Base-by-base conservation (phyloP, 2,888 invertebrate genomes). In the Philopedon plagiatum region DNA sequence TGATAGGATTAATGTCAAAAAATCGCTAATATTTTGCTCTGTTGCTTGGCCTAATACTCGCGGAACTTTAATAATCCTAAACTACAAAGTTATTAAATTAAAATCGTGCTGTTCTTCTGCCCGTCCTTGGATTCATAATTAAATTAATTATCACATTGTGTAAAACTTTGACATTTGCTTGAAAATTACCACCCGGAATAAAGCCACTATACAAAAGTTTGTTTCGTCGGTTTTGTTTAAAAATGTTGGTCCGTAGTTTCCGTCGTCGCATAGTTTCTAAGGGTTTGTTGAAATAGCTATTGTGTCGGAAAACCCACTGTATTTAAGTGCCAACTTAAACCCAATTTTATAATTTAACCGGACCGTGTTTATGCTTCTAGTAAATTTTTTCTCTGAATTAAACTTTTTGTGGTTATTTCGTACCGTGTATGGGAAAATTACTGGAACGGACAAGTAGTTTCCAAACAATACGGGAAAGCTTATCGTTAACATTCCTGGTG, bases 291-390 rank as follows among this genome's bases (percentile, higher is more conserved):
- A 65, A 57, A 57, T 26, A 32, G 32, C 65, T 56, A 65, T 65
- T 65, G 65, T 65, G 57, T 44, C 46, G 39, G 26, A 46, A 65
- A 65, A 26, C 57, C 44, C 56, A 44, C 57, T 44, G 57, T 57
- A 65, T 57, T 65, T 65, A 65, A 41, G 56, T 56, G 56, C 57
- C 57, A 57, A 44, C 65, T 65, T 65, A 65, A 65, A 29, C 41
- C 65, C 57, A 65, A 65, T 23, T 65, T 32, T n/a, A 13, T 79
- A 76, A 78, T 75, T 79, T 81, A 19, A 5, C 46, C 11, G 11
- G 46, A 46, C 46, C 46, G 21, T 46, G 21, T 46, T 23, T 46
- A 23, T 21, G 46, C 46, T n/a, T 23, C 23, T 11, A 19, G 46
- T 46, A 23, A 46, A 46, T 46, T 46, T 46, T 46, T 23, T n/a